Base-by-base conservation (phyloP, 2,797 vertebrate genomes). In the Cirrhinus mrigala region DNA sequence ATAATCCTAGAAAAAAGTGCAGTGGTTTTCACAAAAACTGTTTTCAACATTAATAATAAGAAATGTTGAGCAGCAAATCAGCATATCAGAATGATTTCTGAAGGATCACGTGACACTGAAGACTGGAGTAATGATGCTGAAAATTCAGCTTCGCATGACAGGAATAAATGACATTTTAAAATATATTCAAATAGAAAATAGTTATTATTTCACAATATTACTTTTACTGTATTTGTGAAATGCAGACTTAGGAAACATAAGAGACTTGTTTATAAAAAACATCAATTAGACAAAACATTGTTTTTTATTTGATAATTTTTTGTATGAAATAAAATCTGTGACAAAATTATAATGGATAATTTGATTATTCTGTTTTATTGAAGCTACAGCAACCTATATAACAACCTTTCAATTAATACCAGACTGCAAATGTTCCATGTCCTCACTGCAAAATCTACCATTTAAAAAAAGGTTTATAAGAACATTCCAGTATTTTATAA, bases 361-460 rank as follows among this genome's bases (percentile, higher is more conserved):
- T 16, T 44, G 20, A 56, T 54, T n/a, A 69, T 68, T 69, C 22
- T 29, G 62, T 46, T 80, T 79, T 66, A n/a, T 56, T 70, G 50
- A 54, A 69, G 22, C 50, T 37, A 29, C 66, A 44, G 68, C 9
- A 27, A 70, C n/a, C n/a, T n/a, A n/a, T n/a, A n/a, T 44, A n/a
- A 16, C 29, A 64, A n/a, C 44, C 44, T 50, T 52, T 27, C 16
- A 33, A 48, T n/a, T 20, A 44, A 68, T 37, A 54, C 68, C 29
- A 56, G 22, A 24, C 33, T 50, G 16, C 2, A 27, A 52, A 12
- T 75, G 16, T 75, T 74, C 40, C 40, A 52, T 24, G 2, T 74
- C 24, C 16, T 79, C 16, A 79, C 16, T 71, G 14, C 22, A 37
- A 10, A 69, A 40, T 37, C 15, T 24, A 50, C 79, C 29, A n/a